These are phyloP conservation scores for Scaptomyza caliginosa DNA, from an alignment of 2,888 invertebrate species.

Conservation along the genomic window DNA sequence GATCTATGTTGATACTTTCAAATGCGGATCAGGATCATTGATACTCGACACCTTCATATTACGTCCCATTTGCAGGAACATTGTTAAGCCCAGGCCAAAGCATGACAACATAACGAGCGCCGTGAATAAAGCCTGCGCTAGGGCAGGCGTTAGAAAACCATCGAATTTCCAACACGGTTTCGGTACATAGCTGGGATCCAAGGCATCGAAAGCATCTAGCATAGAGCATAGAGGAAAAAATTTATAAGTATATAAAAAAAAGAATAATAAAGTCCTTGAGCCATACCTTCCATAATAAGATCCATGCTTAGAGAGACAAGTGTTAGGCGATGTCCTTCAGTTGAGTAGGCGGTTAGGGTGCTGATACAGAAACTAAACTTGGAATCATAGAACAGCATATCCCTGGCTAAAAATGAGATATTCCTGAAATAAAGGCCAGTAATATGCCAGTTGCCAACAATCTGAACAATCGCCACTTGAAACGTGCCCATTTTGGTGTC, in stretches of 20 bases:
- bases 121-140: slow-evolving; percentile 42
- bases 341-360: slow-evolving; percentile 18
- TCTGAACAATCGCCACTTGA: neutral
- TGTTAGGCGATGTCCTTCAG: neutral
- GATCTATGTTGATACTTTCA: slow-evolving; percentile 32
- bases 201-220: neutral
- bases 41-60: slow-evolving; percentile 28
- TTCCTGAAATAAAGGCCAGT: neutral
- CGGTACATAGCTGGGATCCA: slow-evolving; percentile 27
- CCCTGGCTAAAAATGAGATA: slow-evolving; percentile 1
- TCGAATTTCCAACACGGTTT: slow-evolving; percentile 52
- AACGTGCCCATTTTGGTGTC: neutral
- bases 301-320: slow-evolving; percentile 43
- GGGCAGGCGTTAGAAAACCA: slow-evolving; percentile 23
- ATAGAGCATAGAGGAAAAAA: neutral
- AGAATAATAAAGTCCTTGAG: neutral
- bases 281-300: slow-evolving; percentile 29
- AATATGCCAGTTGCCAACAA: slow-evolving; percentile 46
- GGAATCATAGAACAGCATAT: slow-evolving; percentile 29
- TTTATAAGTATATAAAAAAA: neutral
- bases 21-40: slow-evolving; percentile 38
- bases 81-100: slow-evolving; percentile 38
- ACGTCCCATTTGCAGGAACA: slow-evolving; percentile 53
- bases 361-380: slow-evolving; percentile 50
- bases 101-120: slow-evolving; percentile 33